Evolutionary conservation across 92 coral and sea anemone species (phyloP).

Genomic region (Epizoanthus scotinus): DNA sequence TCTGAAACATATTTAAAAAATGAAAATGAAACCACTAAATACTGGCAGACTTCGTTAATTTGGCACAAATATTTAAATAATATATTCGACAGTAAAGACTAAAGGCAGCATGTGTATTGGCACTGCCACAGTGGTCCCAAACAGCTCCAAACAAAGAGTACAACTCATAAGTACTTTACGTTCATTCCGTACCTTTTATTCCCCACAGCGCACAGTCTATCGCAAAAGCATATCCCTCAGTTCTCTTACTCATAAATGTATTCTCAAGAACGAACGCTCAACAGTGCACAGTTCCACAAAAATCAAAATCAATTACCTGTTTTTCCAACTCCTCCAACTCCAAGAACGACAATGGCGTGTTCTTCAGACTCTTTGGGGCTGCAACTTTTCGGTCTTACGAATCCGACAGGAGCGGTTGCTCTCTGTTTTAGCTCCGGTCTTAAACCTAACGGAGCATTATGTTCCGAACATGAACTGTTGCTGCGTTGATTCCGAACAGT

Average conservation of each 20-base stretch:
- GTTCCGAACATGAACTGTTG: background rate
- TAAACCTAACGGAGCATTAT: background rate
- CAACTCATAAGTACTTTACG: background rate
- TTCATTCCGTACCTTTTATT: background rate
- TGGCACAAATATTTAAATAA: background rate
- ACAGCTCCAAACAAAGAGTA: background rate
- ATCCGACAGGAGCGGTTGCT: background rate
- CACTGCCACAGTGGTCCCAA: background rate
- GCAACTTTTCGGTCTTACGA: background rate
- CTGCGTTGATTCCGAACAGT: background rate
- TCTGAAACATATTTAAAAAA: background rate
- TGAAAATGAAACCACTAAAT: background rate
- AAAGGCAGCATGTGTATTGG: background rate
- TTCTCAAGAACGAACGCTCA: background rate
- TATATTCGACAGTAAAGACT: background rate
- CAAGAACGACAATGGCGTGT: conserved; percentile 82
- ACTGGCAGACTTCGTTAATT: background rate
- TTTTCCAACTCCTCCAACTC: conserved; percentile 94
- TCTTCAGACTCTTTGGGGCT: conserved; percentile 57
- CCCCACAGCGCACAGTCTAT: too few species aligned
- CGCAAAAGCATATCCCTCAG: too few species aligned
- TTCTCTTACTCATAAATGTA: too few species aligned
- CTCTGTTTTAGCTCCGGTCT: conserved; percentile 27
- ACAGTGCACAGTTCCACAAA: background rate
- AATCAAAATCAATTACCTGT: conserved; percentile 64